These are phyloP conservation scores for Mobula birostris DNA, from an alignment of 2,113 vertebrate genomes.

Conservation along the genomic window DNA sequence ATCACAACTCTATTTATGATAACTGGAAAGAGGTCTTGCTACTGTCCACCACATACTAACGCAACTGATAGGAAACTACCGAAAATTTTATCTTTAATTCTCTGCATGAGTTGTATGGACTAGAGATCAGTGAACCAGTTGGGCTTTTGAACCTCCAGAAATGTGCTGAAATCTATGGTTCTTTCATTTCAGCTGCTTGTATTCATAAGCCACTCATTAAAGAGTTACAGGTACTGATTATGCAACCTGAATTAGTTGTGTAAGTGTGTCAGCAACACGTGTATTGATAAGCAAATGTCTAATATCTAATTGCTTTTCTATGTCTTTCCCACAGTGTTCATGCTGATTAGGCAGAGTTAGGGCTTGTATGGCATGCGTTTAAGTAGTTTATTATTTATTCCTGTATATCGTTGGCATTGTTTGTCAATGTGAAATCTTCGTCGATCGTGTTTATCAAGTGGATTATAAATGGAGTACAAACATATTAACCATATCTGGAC, in stretches of 20 bases:
- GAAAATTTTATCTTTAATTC: background rate
- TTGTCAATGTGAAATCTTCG: background rate
- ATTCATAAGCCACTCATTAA: background rate
- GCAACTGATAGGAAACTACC: background rate
- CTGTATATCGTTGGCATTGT: too few relatives aligned
- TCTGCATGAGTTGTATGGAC: background rate
- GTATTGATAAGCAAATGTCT: background rate
- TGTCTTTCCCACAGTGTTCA: background rate
- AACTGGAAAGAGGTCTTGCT: too few relatives aligned
- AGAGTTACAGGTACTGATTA: background rate
- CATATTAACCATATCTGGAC: background rate
- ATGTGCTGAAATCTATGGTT: background rate
- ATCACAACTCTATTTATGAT: too few relatives aligned
- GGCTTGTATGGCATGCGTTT: background rate
- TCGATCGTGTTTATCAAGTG: background rate
- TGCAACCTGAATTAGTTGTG: background rate
- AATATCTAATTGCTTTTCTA: background rate
- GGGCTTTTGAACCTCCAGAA: background rate
- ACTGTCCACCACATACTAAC: background rate
- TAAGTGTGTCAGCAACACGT: background rate
- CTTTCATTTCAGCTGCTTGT: background rate
- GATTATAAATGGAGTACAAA: background rate
- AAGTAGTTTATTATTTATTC: background rate
- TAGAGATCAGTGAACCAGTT: background rate
- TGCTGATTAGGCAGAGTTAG: background rate